Conservation (phyloP, 2,113 vertebrate genomes). For the Blennius ocellaris region DNA sequence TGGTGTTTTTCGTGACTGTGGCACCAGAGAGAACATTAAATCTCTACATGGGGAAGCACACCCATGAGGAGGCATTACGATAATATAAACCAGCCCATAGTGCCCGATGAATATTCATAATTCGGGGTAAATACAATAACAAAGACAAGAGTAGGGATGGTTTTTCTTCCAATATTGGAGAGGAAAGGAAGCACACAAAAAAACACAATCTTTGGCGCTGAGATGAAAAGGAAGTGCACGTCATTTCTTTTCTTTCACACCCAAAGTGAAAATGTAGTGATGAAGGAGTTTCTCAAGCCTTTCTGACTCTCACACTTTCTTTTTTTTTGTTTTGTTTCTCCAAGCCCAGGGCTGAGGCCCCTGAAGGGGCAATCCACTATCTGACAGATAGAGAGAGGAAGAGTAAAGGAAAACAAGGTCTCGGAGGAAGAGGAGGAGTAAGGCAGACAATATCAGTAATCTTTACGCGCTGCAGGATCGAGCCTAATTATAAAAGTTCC, state of each 20-base stretch:
- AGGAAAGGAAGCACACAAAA: conserved; percentile 24
- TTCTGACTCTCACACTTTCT: conserved; percentile 58
- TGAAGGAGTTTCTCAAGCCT: conserved; percentile 66
- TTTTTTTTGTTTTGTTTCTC: no score
- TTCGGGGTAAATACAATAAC: conserved; percentile 15
- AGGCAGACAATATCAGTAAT: conserved; percentile 59
- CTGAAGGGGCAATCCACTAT: conserved; percentile 59
- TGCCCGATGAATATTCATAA: conserved; percentile 40
- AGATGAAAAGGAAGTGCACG: conserved; percentile 65
- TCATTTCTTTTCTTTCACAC: conserved; percentile 66
- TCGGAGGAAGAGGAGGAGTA: conserved; percentile 33
- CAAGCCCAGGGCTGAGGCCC: conserved; percentile 58
- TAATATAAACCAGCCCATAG: conserved; percentile 5
- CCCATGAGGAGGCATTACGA: conserved; percentile 15
- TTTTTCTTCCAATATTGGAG: conserved; percentile 1
- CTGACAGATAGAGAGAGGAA: conserved; percentile 47
- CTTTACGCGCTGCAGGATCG: conserved; percentile 53
- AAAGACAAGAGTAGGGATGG: conserved; percentile 20
- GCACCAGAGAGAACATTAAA: conserved; percentile 29
- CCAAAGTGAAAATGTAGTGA: conserved; percentile 43
- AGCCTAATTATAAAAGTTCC: conserved; percentile 48
- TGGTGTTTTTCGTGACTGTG: conserved; percentile 23
- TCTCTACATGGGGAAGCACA: conserved; percentile 19
- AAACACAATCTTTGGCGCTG: conserved; percentile 42
- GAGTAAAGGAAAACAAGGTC: conserved; percentile 47